A percentile compares a stretch with the other conserved stretches of the same genome.
Conservation (phyloP, 1,140 invertebrate genomes). For the Magallana gigas region DNA sequence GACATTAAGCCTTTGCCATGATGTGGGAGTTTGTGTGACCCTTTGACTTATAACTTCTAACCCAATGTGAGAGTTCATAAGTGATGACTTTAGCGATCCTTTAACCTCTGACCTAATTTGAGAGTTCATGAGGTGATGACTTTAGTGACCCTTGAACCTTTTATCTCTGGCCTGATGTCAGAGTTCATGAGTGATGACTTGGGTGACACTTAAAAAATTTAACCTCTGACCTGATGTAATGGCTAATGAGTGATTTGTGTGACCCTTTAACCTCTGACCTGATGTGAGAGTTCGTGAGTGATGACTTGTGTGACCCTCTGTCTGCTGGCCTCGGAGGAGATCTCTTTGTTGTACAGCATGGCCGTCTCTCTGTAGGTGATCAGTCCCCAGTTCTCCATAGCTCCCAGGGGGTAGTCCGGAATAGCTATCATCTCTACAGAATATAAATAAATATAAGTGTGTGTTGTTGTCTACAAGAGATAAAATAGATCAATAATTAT, state of each 20-base stretch:
- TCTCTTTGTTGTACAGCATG: slow-evolving; percentile 85
- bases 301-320: slow-evolving; percentile 87
- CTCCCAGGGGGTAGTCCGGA: slow-evolving; percentile 96
- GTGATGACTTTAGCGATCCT: too few species aligned
- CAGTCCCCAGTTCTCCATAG: slow-evolving; percentile 98
- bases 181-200: background rate
- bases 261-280: slow-evolving; percentile 59
- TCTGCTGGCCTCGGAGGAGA: slow-evolving; percentile 54
- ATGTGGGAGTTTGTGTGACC: too few species aligned
- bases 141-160: background rate
- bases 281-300: slow-evolving; percentile 91
- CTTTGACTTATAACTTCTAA: too few species aligned
- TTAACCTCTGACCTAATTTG: too few species aligned
- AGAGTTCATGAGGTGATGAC: too few species aligned
- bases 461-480: too few species aligned
- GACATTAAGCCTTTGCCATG: too few species aligned
- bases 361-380: slow-evolving; percentile 91
- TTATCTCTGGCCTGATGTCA: background rate
- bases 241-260: slow-evolving; percentile 86
- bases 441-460: background rate
- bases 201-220: background rate
- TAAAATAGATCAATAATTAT: too few species aligned
- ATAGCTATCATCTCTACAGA: slow-evolving; percentile 93
- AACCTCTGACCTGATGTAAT: slow-evolving; percentile 82
- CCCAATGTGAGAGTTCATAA: too few species aligned